These are phyloP conservation scores for Psettodes erumei DNA, from an alignment of 2,113 vertebrate species.

Conservation along the genomic window DNA sequence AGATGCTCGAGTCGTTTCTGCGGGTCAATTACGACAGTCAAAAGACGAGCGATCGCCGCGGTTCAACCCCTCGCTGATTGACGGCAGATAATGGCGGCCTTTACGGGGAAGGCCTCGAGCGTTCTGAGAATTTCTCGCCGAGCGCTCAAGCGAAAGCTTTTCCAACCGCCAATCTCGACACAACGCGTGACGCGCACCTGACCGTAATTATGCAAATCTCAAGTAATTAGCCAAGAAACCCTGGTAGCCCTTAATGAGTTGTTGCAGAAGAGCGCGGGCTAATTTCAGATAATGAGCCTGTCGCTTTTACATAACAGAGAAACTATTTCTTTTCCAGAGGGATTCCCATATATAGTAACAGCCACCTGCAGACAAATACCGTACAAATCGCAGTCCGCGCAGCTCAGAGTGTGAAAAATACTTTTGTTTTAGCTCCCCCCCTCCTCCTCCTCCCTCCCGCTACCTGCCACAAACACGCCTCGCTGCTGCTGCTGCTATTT, in stretches of 20 bases:
- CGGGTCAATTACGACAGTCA: conserved; percentile 4
- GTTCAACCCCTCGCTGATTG: conserved; percentile 6
- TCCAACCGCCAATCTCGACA: conserved; percentile 47
- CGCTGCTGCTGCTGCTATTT: conserved; percentile 64
- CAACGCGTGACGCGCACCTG: conserved; percentile 54
- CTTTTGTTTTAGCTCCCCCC: conserved; percentile 3
- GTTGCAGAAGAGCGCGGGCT: conserved; percentile 37
- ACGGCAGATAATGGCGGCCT: background rate
- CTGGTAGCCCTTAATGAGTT: conserved; percentile 53
- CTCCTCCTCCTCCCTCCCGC: too few relatives aligned
- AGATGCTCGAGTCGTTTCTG: background rate
- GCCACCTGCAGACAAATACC: conserved; percentile 19
- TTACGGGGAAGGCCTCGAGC: background rate
- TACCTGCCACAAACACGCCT: conserved; percentile 80
- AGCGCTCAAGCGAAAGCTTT: conserved; percentile 32
- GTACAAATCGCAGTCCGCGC: background rate
- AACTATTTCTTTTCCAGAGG: conserved; percentile 6
- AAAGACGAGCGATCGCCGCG: conserved; percentile 11
- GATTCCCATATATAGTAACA: conserved; percentile 3
- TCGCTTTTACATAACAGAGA: conserved; percentile 32
- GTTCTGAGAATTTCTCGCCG: conserved; percentile 8
- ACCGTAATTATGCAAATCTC: conserved; percentile 61
- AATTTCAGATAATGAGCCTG: conserved; percentile 54
- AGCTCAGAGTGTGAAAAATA: background rate
- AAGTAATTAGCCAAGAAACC: conserved; percentile 57